Evolutionary conservation across 2,113 vertebrate genomes (phyloP).

Genomic region (Hucho hucho): DNA sequence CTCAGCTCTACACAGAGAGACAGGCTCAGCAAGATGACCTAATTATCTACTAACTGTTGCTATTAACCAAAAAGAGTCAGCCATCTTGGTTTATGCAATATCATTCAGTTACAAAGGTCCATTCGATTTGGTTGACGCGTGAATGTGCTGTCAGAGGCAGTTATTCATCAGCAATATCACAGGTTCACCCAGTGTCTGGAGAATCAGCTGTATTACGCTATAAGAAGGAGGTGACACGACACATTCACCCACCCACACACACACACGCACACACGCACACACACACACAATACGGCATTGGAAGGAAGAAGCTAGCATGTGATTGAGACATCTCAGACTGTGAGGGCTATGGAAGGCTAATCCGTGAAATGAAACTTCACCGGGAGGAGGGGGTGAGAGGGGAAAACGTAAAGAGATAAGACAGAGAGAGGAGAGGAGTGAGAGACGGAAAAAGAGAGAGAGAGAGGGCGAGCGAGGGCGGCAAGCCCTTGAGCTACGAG

Average conservation of each 20-base stretch:
- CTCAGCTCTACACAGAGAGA: conserved; percentile 50
- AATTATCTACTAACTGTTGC: conserved; percentile 43
- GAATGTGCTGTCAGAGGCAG: conserved; percentile 9
- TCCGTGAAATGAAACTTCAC: conserved; percentile 72
- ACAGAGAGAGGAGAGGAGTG: conserved; percentile 50
- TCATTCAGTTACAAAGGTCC: conserved; percentile 1
- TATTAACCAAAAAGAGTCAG: background rate
- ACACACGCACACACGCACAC: background rate
- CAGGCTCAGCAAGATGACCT: conserved; percentile 60
- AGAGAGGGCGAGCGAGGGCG: conserved; percentile 19
- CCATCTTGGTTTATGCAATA: background rate
- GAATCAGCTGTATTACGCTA: conserved; percentile 26
- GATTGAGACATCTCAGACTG: conserved; percentile 71
- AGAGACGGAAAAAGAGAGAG: conserved; percentile 30
- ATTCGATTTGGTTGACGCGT: background rate
- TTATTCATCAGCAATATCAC: conserved; percentile 32
- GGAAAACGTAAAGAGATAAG: conserved; percentile 61
- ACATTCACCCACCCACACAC: conserved; percentile 19
- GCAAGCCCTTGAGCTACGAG: conserved; percentile 55
- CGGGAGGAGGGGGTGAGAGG: conserved; percentile 59
- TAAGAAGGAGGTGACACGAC: conserved; percentile 39
- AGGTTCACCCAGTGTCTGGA: conserved; percentile 37
- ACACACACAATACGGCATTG: conserved; percentile 8
- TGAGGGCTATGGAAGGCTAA: conserved; percentile 65
- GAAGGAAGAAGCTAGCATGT: conserved; percentile 39